These are phyloP conservation scores for Blastobasis lacticolella DNA, from an alignment of 2,888 invertebrate genomes.

Conservation along the genomic window DNA sequence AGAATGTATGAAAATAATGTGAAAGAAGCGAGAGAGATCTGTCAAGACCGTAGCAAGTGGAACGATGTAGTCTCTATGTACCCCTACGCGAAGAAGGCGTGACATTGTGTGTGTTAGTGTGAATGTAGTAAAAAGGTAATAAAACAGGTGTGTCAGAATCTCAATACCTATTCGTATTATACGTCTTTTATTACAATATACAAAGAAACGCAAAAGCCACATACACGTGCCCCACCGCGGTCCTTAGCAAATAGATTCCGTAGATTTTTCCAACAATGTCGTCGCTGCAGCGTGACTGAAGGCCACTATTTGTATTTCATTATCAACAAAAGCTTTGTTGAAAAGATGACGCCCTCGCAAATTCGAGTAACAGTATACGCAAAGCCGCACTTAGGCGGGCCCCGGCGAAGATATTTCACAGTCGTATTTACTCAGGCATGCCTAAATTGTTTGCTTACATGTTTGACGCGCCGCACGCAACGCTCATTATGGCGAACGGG, in stretches of 20 bases:
- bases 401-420: conserved; percentile 66
- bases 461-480: conserved; percentile 72
- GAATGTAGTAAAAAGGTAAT: no score
- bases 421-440: conserved; percentile 72
- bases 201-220: no score
- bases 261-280: conserved; percentile 47
- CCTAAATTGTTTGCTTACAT: conserved; percentile 73
- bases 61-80: no score
- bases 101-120: no score
- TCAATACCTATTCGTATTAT: no score
- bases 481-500: conserved; percentile 67
- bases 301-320: conserved; percentile 68
- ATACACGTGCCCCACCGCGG: conserved; percentile 1
- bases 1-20: no score
- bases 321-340: conserved; percentile 66
- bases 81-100: no score
- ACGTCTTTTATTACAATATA: no score
- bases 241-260: conserved; percentile 28
- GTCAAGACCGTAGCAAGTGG: no score
- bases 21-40: no score
- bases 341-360: conserved; percentile 65
- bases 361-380: conserved; percentile 56
- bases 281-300: conserved; percentile 47
- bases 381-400: conserved; percentile 58
- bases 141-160: no score